Base-by-base conservation (phyloP, 2,888 invertebrate genomes). In the Mamestra brassicae region DNA sequence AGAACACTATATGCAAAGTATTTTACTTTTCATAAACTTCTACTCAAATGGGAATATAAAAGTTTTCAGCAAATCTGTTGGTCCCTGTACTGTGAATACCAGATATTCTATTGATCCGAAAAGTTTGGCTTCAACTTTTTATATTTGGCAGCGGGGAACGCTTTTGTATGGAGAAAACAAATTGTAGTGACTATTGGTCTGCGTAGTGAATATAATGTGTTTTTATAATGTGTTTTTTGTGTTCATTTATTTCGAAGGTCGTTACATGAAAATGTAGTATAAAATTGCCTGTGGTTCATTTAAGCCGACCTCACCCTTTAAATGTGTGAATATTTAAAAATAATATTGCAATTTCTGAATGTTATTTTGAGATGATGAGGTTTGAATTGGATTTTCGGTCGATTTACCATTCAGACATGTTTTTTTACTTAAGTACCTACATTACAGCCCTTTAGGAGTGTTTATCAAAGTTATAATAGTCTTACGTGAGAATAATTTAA, bases 21-120 rank as follows among this genome's bases (percentile, higher is more conserved):
- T 89, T 88, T 85, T 81, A 84, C 86, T 83, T 87, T 87, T 84
- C 78, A 83, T 81, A 86, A 88, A 88, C 81, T 87, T 82, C 34
- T 61, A 72, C 45, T 78, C 74, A 73, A 78, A 74, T 63, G 71
- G 63, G 75, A 74, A 78, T 81, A 76, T 69, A 74, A 76, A 86
- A 86, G 74, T 87, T 86, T 65, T 57, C 4, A 74, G 84, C 34
- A 76, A 86, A 87, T 87, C 83, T 84, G 79, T 78, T 81, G 75
- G 77, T 78, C 60, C 60, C 63, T 52, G 64, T 74, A 69, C 72
- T 74, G 50, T 71, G 75, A 76, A 84, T 86, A 84, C 69, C 65
- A 78, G 70, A 84, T 84, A 76, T 78, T 87, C 73, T 81, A 87
- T 87, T 77, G 87, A 88, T 87, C 80, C 57, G 42, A 15, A 73